Evolutionary conservation across 2,888 invertebrate species (phyloP).

Genomic region (Epistrophe grossulariae): DNA sequence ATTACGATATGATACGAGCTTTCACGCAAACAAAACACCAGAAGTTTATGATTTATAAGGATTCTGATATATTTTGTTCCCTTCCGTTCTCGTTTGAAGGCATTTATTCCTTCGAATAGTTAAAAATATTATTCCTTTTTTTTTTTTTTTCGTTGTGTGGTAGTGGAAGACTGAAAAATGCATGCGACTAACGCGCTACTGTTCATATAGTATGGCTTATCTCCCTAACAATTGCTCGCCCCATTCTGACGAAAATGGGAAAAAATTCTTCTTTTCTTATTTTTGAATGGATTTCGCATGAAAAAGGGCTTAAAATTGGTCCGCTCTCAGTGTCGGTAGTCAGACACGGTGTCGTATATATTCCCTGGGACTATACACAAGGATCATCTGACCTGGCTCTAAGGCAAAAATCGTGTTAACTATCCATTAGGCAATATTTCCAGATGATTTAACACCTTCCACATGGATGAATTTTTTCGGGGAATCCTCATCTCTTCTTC

Average conservation of each 20-base stretch:
- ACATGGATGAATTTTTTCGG: slow-evolving; percentile 74
- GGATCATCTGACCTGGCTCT: slow-evolving; percentile 74
- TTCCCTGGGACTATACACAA: slow-evolving; percentile 51
- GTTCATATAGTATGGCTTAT: slow-evolving; percentile 44
- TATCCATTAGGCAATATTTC: slow-evolving; percentile 80
- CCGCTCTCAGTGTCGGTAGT: slow-evolving; percentile 26
- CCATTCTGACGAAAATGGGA: slow-evolving; percentile 26
- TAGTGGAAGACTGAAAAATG: slow-evolving; percentile 42
- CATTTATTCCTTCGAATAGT: slow-evolving; percentile 21
- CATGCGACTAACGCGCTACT: slow-evolving; percentile 39
- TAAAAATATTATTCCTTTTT: slow-evolving; percentile 25
- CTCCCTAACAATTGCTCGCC: slow-evolving; percentile 55
- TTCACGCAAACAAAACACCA: slow-evolving; percentile 29
- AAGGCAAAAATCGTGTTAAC: slow-evolving; percentile 80
- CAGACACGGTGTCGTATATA: neutral
- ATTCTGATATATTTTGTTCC: slow-evolving; percentile 55
- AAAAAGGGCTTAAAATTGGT: slow-evolving; percentile 62
- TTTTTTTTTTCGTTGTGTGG: too few species aligned
- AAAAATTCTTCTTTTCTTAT: slow-evolving; percentile 35
- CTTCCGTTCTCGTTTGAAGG: slow-evolving; percentile 16
- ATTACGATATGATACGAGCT: neutral
- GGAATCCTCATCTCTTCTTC: slow-evolving; percentile 62
- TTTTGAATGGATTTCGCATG: slow-evolving; percentile 60
- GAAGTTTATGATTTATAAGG: slow-evolving; percentile 68
- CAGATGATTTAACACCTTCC: slow-evolving; percentile 79